Conservation (phyloP, 1,140 invertebrate genomes). For the Pararge aegeria region DNA sequence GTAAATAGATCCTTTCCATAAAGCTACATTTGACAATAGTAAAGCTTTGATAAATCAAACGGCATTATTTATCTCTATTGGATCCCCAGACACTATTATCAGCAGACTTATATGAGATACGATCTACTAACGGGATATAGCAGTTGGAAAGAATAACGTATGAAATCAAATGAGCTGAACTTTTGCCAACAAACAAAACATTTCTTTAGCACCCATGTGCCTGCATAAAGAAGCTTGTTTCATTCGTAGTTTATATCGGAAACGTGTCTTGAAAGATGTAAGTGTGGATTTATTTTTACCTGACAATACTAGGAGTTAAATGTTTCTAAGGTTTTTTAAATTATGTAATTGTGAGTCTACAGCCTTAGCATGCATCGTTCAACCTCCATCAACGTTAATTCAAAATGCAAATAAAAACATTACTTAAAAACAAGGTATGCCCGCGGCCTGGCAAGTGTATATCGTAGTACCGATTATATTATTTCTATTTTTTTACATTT, state of each 20-base stretch:
- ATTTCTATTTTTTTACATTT: too few relatives aligned
- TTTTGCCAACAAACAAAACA: background rate
- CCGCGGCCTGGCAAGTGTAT: too few relatives aligned
- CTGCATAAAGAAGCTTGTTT: background rate
- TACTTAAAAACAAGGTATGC: too few relatives aligned
- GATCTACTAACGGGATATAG: background rate
- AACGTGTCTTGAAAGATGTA: background rate
- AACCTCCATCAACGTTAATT: too few relatives aligned
- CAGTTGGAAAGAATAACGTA: background rate
- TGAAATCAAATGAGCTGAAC: background rate
- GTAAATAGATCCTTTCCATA: too few relatives aligned
- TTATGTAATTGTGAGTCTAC: too few relatives aligned
- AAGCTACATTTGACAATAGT: too few relatives aligned
- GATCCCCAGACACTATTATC: background rate
- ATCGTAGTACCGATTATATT: too few relatives aligned
- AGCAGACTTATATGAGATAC: background rate
- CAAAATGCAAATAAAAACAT: too few relatives aligned
- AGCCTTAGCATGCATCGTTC: too few relatives aligned
- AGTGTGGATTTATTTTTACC: background rate
- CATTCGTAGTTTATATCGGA: background rate
- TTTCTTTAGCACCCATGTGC: constrained; percentile 1
- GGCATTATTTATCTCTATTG: background rate
- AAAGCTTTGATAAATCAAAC: background rate
- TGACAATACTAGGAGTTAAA: too few relatives aligned
- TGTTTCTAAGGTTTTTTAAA: too few relatives aligned